Conservation (phyloP, 2,797 vertebrate species). For the Petrocephalus schoutedeni region DNA sequence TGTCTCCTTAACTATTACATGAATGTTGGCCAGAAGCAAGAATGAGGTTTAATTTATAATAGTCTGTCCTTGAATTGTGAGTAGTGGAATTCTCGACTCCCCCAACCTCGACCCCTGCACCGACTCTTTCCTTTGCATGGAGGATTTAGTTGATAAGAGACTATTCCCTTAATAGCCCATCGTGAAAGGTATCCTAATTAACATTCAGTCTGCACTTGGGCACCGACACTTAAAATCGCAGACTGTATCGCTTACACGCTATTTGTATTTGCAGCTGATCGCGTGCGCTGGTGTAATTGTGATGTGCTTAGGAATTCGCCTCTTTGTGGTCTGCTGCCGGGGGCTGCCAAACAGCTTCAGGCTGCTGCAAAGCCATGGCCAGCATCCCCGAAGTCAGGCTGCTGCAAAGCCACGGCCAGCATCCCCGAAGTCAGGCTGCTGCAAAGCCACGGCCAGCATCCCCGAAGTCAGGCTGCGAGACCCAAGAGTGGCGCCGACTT, state of each 20-base stretch:
- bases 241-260: conserved; percentile 73
- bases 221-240: conserved; percentile 65
- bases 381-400: conserved; percentile 5
- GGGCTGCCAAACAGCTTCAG: conserved; percentile 13
- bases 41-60: conserved; percentile 71
- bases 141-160: conserved; percentile 72
- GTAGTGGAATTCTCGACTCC: conserved; percentile 61
- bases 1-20: conserved; percentile 62
- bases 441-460: background rate
- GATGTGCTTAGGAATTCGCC: conserved; percentile 72
- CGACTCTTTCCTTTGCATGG: conserved; percentile 36
- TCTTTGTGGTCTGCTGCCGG: conserved; percentile 75
- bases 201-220: conserved; percentile 60
- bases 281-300: conserved; percentile 65
- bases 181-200: conserved; percentile 79
- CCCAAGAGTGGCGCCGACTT: background rate
- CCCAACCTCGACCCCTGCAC: conserved; percentile 39
- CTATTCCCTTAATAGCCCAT: conserved; percentile 77
- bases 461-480: background rate
- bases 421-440: conserved; percentile 5
- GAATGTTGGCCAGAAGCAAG: conserved; percentile 74
- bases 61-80: conserved; percentile 75
- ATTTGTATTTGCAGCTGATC: conserved; percentile 79
- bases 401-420: background rate
- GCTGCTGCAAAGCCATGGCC: background rate